phyloP scores from a whole-genome alignment of 2,888 invertebrate species.

The Drosophila pseudotalamancana region DNA sequence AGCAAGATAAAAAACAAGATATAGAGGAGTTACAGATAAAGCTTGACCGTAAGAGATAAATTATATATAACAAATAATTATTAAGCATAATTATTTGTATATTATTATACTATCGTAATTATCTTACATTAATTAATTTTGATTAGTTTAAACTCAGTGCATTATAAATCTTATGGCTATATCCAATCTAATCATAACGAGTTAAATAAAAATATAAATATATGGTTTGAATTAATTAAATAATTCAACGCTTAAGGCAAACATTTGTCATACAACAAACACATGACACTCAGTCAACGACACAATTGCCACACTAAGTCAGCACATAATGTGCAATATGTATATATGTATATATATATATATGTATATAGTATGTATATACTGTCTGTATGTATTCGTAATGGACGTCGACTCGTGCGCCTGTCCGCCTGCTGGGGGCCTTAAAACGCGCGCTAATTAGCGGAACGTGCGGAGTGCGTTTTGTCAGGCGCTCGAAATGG shows the following conservation, averaged over 20 bases:
- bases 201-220: neutral
- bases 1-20: too few relatives aligned
- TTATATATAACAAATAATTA: neutral
- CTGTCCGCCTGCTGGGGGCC: constrained; percentile 34
- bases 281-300: constrained; percentile 30
- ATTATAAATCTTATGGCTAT: neutral
- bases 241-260: constrained; percentile 2
- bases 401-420: constrained; percentile 35
- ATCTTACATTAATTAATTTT: neutral
- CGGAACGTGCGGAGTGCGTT: constrained; percentile 77
- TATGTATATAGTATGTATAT: neutral
- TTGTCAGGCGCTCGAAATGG: constrained; percentile 52
- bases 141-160: neutral
- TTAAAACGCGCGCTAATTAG: constrained; percentile 72
- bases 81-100: too few relatives aligned
- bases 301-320: constrained; percentile 14
- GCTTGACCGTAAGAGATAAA: too few relatives aligned
- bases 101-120: too few relatives aligned
- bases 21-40: too few relatives aligned
- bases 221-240: neutral
- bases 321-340: constrained; percentile 38
- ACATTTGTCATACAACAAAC: constrained; percentile 26
- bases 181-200: neutral
- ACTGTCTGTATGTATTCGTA: constrained; percentile 9
- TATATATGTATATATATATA: neutral